Evolutionary conservation across 2,797 vertebrate species (phyloP), one percentile per base, ranked within the genome.

Genomic region (Pachyuromys duprasi): DNA sequence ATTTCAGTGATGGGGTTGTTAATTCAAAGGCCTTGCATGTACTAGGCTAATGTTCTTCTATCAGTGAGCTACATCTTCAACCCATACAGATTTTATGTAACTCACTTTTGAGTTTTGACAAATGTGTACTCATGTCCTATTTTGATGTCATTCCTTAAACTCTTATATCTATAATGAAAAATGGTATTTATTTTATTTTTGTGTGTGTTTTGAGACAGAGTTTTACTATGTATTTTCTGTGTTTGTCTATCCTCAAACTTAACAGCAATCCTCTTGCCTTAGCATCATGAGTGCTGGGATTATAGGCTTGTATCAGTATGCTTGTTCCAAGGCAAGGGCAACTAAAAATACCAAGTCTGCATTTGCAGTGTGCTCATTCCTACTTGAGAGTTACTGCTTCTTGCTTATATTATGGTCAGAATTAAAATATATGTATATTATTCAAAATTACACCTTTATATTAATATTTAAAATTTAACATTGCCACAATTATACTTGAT

Each of bases 401-500:
- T 83, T 31, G 76, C 87, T 45, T 88, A 42, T 80, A 7, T 72
- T 53, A 5, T 89, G 26, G 55, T 8, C 28, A 94, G 67, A 89
- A 42, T 12, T 70, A 90, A 90, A 62, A 69, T 86, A 42, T 72
- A 7, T 45, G 3, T 45, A 24, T 65, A 14, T 82, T 87, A 33
- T 76, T 93, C 80, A 63, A 63, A 87, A 72, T 84, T 26, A 13
- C 86, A 1, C 70, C 36, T 86, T 95, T 90, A 88, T 92, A 70
- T 79, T 86, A 36, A 57, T 89, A 92, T 63, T 90, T 92, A 82
- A 95, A n/a, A 78, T 95, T 93, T 89, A 81, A 55, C 17, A 80
- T 75, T 86, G 8, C 24, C 20, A 22, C 33, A 31, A 70, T 83
- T 96, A 97, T 91, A 70, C 55, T 93, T 93, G 55, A 53, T 86